A percentile compares a stretch with the other conserved stretches of the same genome.
phyloP scores from a whole-genome alignment of 2,797 vertebrate species.

The Hephaestus fuliginosus region DNA sequence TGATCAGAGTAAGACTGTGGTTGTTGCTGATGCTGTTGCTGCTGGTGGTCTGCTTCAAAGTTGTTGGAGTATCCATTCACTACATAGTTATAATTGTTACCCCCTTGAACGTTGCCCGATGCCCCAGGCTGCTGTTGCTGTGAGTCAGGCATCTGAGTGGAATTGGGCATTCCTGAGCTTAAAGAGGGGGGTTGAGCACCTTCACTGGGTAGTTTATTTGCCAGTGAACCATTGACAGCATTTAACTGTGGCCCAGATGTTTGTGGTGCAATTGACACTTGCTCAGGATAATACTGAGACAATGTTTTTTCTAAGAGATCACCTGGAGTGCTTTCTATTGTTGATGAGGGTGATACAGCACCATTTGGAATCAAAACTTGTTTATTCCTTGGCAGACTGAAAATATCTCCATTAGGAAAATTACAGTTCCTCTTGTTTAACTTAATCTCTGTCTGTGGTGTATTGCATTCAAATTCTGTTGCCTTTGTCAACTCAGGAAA shows the following conservation, averaged over 20 bases:
- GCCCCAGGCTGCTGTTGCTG: constrained; percentile 85
- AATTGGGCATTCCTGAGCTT: constrained; percentile 93
- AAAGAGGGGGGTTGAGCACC: constrained; percentile 85
- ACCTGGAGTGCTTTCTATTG: constrained; percentile 89
- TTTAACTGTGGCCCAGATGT: constrained; percentile 89
- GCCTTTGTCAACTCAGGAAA: constrained; percentile 81
- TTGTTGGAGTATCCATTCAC: constrained; percentile 87
- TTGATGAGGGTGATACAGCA: constrained; percentile 92
- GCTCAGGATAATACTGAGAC: constrained; percentile 94
- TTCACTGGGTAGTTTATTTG: constrained; percentile 86
- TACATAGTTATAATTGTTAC: constrained; percentile 84
- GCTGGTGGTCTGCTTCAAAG: constrained; percentile 84
- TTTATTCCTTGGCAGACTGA: constrained; percentile 89
- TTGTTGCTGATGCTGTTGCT: constrained; percentile 77
- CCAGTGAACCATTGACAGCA: constrained; percentile 88
- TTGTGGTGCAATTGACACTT: constrained; percentile 92
- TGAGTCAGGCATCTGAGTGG: constrained; percentile 88
- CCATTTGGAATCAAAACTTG: constrained; percentile 91
- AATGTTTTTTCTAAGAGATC: constrained; percentile 93
- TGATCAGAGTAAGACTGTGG: constrained; percentile 72
- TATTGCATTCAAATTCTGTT: constrained; percentile 81
- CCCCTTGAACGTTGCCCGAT: constrained; percentile 81
- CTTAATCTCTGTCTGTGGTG: constrained; percentile 84
- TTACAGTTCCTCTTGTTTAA: constrained; percentile 83
- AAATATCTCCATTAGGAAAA: constrained; percentile 89